Conservation (phyloP, 1,140 invertebrate genomes). For the Pantala flavescens region DNA sequence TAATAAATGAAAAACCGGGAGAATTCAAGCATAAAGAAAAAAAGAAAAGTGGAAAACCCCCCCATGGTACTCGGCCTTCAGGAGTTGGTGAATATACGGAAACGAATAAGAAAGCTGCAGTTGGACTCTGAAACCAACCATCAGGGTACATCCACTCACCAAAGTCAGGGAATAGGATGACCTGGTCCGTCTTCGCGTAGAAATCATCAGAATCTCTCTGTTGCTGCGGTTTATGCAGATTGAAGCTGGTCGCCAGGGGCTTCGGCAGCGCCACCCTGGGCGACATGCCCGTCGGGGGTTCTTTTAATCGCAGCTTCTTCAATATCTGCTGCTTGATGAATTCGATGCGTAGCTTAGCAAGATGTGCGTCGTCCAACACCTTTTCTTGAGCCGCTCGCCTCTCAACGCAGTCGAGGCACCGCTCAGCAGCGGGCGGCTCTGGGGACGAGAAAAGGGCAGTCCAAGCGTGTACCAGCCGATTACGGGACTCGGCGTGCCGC, state of each 20-base stretch:
- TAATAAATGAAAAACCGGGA: too few species aligned
- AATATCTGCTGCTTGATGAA: conserved; percentile 73
- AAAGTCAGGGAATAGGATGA: conserved; percentile 63
- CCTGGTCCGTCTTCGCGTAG: conserved; percentile 66
- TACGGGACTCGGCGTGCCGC: not conserved
- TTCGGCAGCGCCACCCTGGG: conserved; percentile 49
- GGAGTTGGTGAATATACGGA: too few species aligned
- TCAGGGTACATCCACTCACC: too few species aligned
- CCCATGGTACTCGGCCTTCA: too few species aligned
- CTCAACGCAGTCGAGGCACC: not conserved
- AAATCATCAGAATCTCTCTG: conserved; percentile 46
- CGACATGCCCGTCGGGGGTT: conserved; percentile 50
- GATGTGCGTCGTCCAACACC: not conserved
- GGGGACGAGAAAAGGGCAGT: not conserved
- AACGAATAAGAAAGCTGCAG: too few species aligned
- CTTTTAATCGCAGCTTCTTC: conserved; percentile 59
- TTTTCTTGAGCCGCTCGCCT: not conserved
- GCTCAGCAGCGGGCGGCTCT: not conserved
- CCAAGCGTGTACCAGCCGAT: not conserved
- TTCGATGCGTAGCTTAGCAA: conserved; percentile 42
- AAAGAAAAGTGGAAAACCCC: too few species aligned
- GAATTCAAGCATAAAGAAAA: too few species aligned
- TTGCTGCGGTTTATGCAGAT: conserved; percentile 24
- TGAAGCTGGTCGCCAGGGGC: conserved; percentile 50
- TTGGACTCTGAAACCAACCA: too few species aligned